Evolutionary conservation across 2,113 vertebrate species (phyloP), one percentile per base, ranked within the genome.

Genomic region (Dryoscopus gambensis): DNA sequence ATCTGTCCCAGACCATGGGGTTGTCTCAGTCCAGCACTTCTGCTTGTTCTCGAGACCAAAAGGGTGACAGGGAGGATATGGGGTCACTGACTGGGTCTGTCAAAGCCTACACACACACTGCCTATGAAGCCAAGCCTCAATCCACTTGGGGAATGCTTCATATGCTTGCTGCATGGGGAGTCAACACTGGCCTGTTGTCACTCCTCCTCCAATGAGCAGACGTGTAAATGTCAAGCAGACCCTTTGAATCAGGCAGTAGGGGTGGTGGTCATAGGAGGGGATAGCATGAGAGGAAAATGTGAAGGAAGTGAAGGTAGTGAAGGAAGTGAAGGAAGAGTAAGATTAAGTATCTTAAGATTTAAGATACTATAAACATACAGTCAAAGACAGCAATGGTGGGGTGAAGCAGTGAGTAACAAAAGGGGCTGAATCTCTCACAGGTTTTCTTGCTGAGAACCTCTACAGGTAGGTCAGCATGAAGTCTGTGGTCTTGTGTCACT

Each of bases 1-100:
- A 13, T 47, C 76, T 46, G 9, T 37, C 15, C 23, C 57, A 71
- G 30, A 47, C 11, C 1, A 1, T 0, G 0, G 0, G 1, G 14
- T 18, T 76, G 28, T 28, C 28, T 76, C 71, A 35, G 0, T 28
- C 31, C 37, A 83, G 30, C 9, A 15, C 25, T 50, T 59, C 71
- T 76, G 25, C 44, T 76, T 27, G 53, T 37, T 77, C 37, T 76
- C 0, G 0, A 59, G 17, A 68, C 13, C 53, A n/a, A 21, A 44
- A 73, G 8, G 19, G 37, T 46, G 10, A 40, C 24, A 47, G 15
- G 62, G 21, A 62, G 28, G 39, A 44, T 40, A 44, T 33, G 56
- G n/a, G 23, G 20, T 80, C 16, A 14, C 27, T 50, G 25, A 10
- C 20, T 24, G 42, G 28, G 13, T 33, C 17, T 59, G 1, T 42